Base-by-base conservation (phyloP, 2,888 invertebrate genomes). In the Stenotaenia linearis region DNA sequence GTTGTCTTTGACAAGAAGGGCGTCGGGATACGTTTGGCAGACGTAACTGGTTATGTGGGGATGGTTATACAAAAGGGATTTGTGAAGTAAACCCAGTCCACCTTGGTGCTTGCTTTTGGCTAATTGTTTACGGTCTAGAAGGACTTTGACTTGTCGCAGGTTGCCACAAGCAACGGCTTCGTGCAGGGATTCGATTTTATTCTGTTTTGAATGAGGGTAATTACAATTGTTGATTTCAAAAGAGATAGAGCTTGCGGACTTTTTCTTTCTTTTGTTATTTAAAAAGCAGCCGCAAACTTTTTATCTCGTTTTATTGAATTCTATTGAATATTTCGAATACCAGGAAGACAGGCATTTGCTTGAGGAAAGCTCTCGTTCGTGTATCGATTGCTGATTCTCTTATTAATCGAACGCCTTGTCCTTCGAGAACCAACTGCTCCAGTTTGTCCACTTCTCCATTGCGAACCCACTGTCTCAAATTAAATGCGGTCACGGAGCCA, bases 131-230 rank as follows among this genome's bases (percentile, higher is more conserved):
- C 97, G 89, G 87, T 97, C 94, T 84, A 96, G 86, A 0, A 95
- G 92, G 82, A 93, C 91, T 86, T 95, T 95, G 79, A 97, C 88
- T 83, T 94, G 93, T 83, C 93, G 88, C 82, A 97, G 89, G 84
- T 92, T 93, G 4, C 97, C 97, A 83, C 93, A 92, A 83, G 91
- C 90, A 18, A 96, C 93, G 37, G 96, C 94, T 83, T 91, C 88
- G 85, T 97, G 97, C 32, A 97, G 94, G 81, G 92, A 90, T 82
- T 92, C 92, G 82, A 97, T 96, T 90, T 97, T 97, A 83, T 91
- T 91, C 96, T 96, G 84, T 21, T 9, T 69, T n/a, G 23, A 25
- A 69, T 75, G 30, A 32, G 35, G 30, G n/a, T 30, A 28, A n/a
- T n/a, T n/a, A n/a, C n/a, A n/a, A n/a, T n/a, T n/a, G n/a, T n/a